phyloP scores from a whole-genome alignment of 2,797 vertebrate genomes.

The Acanthurus tractus region DNA sequence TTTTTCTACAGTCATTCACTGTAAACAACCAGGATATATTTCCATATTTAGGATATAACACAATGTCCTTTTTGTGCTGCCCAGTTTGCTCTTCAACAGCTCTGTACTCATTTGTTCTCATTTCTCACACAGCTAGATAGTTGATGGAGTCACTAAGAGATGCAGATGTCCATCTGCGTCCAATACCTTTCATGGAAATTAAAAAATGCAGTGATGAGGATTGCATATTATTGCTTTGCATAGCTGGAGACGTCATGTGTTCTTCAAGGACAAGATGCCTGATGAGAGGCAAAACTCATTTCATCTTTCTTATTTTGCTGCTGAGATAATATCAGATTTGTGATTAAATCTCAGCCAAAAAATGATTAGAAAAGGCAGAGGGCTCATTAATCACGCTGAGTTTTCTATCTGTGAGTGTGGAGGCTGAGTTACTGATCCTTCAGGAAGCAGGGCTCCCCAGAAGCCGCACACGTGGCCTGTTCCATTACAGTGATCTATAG shows the following conservation, averaged over 20 bases:
- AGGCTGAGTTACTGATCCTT: conserved; percentile 68
- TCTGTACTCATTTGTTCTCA: conserved; percentile 20
- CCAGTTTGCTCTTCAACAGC: conserved; percentile 52
- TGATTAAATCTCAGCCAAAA: conserved; percentile 82
- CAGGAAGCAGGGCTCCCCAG: conserved; percentile 54
- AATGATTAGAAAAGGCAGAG: conserved; percentile 82
- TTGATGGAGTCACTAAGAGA: conserved; percentile 57
- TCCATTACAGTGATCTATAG: conserved; percentile 74
- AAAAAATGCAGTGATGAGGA: conserved; percentile 54
- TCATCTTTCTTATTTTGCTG: conserved; percentile 77
- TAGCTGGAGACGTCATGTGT: conserved; percentile 68
- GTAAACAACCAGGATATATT: conserved; percentile 29
- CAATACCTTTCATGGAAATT: conserved; percentile 50
- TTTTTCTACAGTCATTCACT: conserved; percentile 14
- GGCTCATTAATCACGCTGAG: conserved; percentile 79
- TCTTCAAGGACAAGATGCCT: conserved; percentile 78
- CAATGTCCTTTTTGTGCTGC: conserved; percentile 4
- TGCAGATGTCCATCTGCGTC: conserved; percentile 48
- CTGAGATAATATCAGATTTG: conserved; percentile 81
- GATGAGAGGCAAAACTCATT: conserved; percentile 80
- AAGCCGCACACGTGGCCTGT: conserved; percentile 63
- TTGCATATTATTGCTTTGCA: conserved; percentile 72
- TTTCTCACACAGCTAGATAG: conserved; percentile 37
- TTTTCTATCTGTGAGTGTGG: conserved; percentile 55
- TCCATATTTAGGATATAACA: conserved; percentile 17